Percentiles rank a stretch among this genome's conserved stretches.
Conservation (phyloP, 2,888 invertebrate species). For the Hypselothyrea guttata region DNA sequence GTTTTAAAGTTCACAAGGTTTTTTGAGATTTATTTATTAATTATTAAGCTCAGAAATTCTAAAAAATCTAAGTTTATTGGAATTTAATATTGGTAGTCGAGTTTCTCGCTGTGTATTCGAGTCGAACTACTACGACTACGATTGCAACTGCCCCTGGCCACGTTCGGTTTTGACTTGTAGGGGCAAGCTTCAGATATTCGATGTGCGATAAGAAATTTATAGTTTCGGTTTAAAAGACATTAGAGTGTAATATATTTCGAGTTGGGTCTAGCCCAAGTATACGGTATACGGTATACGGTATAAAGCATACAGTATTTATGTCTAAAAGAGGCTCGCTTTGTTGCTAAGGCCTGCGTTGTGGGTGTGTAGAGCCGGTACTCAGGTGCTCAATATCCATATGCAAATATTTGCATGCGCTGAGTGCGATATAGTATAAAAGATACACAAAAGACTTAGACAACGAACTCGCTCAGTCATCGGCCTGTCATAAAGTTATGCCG, state of each 20-base stretch:
- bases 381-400: slow-evolving; percentile 57
- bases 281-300: neutral
- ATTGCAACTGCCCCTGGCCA: slow-evolving; percentile 50
- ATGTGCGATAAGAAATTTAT: slow-evolving; percentile 75
- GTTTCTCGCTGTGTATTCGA: slow-evolving; percentile 4
- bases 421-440: slow-evolving; percentile 6
- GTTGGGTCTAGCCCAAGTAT: slow-evolving; percentile 27
- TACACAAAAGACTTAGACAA: slow-evolving; percentile 73
- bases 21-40: too few relatives aligned
- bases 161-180: slow-evolving; percentile 64
- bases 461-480: slow-evolving; percentile 66
- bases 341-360: slow-evolving; percentile 59
- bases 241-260: slow-evolving; percentile 76
- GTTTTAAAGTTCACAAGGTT: too few relatives aligned
- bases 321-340: slow-evolving; percentile 67
- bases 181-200: slow-evolving; percentile 73
- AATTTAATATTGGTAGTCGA: slow-evolving; percentile 18
- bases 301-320: slow-evolving; percentile 45
- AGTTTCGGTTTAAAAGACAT: slow-evolving; percentile 77
- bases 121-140: slow-evolving; percentile 27
- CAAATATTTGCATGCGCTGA: slow-evolving; percentile 70
- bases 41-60: too few relatives aligned
- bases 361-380: slow-evolving; percentile 59
- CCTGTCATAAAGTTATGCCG: slow-evolving; percentile 60
- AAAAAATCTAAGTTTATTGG: slow-evolving; percentile 27